Percentiles rank a stretch among this genome's conserved stretches.
These are phyloP conservation scores for Lithophane socia DNA, from an alignment of 2,888 invertebrate genomes.

Conservation along the genomic window DNA sequence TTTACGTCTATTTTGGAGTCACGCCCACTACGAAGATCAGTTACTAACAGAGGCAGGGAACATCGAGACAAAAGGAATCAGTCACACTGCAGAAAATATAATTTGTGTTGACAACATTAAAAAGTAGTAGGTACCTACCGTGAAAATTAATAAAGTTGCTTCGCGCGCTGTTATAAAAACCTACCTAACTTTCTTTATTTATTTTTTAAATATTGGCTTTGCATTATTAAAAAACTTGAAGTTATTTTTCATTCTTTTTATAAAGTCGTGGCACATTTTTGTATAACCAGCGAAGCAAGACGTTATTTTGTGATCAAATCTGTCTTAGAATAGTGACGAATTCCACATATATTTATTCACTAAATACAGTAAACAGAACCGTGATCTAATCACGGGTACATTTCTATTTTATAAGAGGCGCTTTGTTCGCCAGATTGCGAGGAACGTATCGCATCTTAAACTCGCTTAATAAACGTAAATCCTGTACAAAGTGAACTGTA, in stretches of 20 bases:
- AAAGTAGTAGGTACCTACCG: not conserved
- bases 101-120: slow-evolving; percentile 15
- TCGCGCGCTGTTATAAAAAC: slow-evolving; percentile 7
- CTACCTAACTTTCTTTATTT: not conserved
- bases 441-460: slow-evolving; percentile 71
- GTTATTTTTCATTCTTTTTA: not conserved
- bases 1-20: not conserved
- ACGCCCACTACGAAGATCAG: not conserved
- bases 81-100: slow-evolving; percentile 3
- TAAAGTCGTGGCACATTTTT: not conserved
- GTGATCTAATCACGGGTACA: slow-evolving; percentile 31
- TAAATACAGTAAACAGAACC: slow-evolving; percentile 1
- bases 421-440: slow-evolving; percentile 60
- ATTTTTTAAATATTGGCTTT: slow-evolving; percentile 1
- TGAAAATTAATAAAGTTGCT: slow-evolving; percentile 20
- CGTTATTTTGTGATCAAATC: not conserved
- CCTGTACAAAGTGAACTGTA: slow-evolving; percentile 82
- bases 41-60: not conserved
- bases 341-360: not conserved
- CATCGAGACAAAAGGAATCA: not conserved
- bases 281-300: not conserved
- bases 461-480: slow-evolving; percentile 84
- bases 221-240: slow-evolving; percentile 9
- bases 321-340: not conserved
- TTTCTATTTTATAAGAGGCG: slow-evolving; percentile 18